Evolutionary conservation across 1,140 invertebrate species (phyloP), one percentile per base, ranked within the genome.

Genomic region (Drosophila pseudoananassae): DNA sequence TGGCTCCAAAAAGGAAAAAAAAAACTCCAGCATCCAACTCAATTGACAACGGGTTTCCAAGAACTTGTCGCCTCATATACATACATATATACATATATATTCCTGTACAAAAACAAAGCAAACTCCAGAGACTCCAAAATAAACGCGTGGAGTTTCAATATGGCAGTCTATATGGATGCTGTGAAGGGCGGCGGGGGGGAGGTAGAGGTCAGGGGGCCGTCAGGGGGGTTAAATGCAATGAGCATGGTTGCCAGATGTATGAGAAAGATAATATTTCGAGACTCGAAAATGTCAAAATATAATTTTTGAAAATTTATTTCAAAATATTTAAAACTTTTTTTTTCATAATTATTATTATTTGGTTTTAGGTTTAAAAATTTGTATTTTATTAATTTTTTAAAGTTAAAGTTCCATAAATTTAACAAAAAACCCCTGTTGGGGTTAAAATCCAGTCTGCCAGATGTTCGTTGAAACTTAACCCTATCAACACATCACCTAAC

Each of bases 11-110:
- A 43, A 17, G 2, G 6, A 3, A 1, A 2, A 15, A 14, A 40
- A 54, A 31, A 40, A 40, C 56, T 47, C 49, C 56, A 52, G 63
- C 58, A 51, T 64, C 63, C 69, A 60, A 55, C 55, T 72, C 66
- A 64, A 84, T 50, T 64, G 49, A 71, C 70, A 58, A 75, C 71
- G 80, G 56, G 55, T 85, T 46, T 85, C 81, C 78, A 60, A 85
- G 81, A 85, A 85, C 77, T 66, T 61, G 69, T 85, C 64, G 70
- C 49, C 58, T 47, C 46, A 45, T 49, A 25, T 8, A 52, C 46
- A 63, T 33, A 23, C 29, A 14, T 45, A 7, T 20, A 8, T 8
- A 14, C 52, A 14, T 20, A 54, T 12, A 12, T 27, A 65, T 38
- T 29, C 12, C 33, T 36, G 33, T n/a, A 36, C 33, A 33, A 10